Evolutionary conservation across 2,797 vertebrate genomes (phyloP).

Genomic region (Schizopygopsis malacanthus): DNA sequence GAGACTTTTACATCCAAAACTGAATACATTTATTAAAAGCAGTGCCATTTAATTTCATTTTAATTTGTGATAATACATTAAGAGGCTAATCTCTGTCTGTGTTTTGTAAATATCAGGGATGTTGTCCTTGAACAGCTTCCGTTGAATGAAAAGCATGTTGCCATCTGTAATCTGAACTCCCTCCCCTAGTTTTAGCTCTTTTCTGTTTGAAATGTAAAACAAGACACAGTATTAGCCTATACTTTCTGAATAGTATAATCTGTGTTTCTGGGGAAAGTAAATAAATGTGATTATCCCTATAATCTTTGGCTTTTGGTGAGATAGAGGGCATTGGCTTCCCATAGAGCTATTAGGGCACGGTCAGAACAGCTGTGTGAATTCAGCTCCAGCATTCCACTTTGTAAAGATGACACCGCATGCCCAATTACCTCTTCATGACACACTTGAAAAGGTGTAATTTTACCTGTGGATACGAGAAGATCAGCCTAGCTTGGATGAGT

Average conservation of each 20-base stretch:
- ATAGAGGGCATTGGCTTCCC: conserved; percentile 72
- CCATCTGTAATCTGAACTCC: conserved; percentile 20
- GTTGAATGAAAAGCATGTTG: not conserved
- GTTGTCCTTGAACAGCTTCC: conserved; percentile 48
- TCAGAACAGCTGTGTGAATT: conserved; percentile 59
- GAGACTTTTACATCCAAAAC: not conserved
- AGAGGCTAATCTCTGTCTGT: conserved; percentile 2
- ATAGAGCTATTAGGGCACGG: conserved; percentile 69
- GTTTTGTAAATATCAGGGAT: conserved; percentile 32
- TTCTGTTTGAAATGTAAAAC: conserved; percentile 13
- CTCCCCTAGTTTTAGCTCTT: conserved; percentile 14
- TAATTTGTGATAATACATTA: conserved; percentile 29
- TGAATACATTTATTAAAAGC: not conserved
- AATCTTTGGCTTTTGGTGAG: conserved; percentile 68
- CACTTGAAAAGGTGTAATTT: conserved; percentile 63
- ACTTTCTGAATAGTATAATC: conserved; percentile 62
- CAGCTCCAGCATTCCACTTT: conserved; percentile 50
- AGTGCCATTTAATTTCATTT: not conserved
- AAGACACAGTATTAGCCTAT: conserved; percentile 10
- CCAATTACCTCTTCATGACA: conserved; percentile 64
- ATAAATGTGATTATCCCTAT: conserved; percentile 59
- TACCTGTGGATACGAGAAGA: conserved; percentile 64
- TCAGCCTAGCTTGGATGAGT: conserved; percentile 54
- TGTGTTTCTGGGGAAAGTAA: conserved; percentile 62
- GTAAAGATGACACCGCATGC: conserved; percentile 51